Evolutionary conservation across 2,888 invertebrate genomes (phyloP).

Genomic region (Orthosia gothica): DNA sequence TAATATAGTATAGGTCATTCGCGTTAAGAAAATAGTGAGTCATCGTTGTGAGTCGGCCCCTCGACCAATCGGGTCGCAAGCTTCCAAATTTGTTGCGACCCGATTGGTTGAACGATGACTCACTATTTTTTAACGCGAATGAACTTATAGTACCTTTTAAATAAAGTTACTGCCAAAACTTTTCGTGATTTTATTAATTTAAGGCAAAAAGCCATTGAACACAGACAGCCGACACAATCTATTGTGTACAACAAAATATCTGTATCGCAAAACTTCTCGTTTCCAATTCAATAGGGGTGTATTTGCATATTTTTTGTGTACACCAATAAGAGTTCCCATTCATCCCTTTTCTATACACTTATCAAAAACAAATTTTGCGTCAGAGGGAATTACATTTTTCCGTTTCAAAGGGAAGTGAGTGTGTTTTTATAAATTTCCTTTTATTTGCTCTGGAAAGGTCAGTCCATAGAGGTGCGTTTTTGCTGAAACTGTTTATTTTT

Average conservation of each 20-base stretch:
- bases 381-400: constrained; percentile 50
- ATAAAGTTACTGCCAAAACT: constrained; percentile 10
- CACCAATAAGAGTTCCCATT: constrained; percentile 58
- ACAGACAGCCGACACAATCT: constrained; percentile 40
- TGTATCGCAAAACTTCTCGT: constrained; percentile 56
- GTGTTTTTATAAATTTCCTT: constrained; percentile 45
- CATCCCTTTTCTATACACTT: constrained; percentile 61
- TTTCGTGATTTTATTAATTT: constrained; percentile 30
- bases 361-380: constrained; percentile 62
- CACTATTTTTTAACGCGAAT: no score
- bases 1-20: no score
- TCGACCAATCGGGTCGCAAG: no score
- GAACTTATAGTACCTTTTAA: constrained; percentile 1
- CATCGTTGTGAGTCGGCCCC: no score
- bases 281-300: constrained; percentile 43
- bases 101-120: no score
- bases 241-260: constrained; percentile 67
- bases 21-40: no score
- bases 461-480: constrained; percentile 48
- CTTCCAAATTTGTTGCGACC: no score
- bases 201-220: constrained; percentile 31
- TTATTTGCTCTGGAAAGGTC: constrained; percentile 69
- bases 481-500: constrained; percentile 60
- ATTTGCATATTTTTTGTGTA: constrained; percentile 55
- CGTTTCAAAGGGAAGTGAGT: constrained; percentile 38